phyloP scores from a whole-genome alignment of 2,113 vertebrate genomes.

The Aphyosemion australe region DNA sequence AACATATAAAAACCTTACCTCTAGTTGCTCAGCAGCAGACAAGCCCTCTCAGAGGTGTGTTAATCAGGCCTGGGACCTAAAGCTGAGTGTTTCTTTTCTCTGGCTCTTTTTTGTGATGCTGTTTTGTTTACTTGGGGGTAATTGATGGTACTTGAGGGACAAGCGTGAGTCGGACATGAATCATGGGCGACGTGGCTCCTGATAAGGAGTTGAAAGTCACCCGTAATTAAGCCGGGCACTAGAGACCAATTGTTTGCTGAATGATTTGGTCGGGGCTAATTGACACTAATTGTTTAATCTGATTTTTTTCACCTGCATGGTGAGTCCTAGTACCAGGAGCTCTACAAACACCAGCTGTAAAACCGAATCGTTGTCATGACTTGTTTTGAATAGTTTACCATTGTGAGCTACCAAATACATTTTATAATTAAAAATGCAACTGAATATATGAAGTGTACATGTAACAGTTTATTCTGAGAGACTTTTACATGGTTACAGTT shows the following conservation, averaged over 20 bases:
- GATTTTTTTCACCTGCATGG: constrained; percentile 88
- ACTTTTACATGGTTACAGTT: no score
- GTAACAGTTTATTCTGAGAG: no score
- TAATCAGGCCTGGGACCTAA: constrained; percentile 79
- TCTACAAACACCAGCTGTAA: neutral
- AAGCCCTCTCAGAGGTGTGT: constrained; percentile 76
- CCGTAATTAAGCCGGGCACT: constrained; percentile 98
- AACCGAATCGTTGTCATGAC: no score
- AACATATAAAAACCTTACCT: no score
- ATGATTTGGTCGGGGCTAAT: constrained; percentile 98
- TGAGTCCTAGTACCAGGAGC: constrained; percentile 58
- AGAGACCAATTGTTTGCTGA: constrained; percentile 99
- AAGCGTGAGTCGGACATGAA: constrained; percentile 93
- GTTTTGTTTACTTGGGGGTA: constrained; percentile 94
- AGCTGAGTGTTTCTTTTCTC: constrained; percentile 62
- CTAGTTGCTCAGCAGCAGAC: constrained; percentile 45
- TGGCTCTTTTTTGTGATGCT: constrained; percentile 57
- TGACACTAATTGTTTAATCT: constrained; percentile 99
- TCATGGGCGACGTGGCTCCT: constrained; percentile 87
- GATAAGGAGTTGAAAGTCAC: constrained; percentile 97
- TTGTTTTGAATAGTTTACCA: no score
- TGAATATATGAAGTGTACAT: no score
- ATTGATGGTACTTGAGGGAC: constrained; percentile 99
- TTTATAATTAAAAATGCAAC: no score
- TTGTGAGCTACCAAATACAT: no score